Base-by-base conservation (phyloP, 2,888 invertebrate genomes). In the Elegia similella region DNA sequence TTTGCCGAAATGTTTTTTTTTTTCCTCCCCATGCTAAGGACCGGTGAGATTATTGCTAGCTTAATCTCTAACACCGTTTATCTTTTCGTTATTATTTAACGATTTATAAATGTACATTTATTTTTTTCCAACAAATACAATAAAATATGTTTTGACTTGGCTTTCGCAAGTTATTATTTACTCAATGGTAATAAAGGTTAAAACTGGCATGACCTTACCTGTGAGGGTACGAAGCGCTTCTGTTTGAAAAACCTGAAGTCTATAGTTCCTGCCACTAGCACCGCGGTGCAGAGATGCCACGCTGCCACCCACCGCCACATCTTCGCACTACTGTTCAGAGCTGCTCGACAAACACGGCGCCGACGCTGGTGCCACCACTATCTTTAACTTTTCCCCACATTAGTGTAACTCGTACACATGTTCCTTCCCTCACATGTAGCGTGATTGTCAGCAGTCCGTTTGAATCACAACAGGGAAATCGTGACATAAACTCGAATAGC, bases 301-400 rank as follows among this genome's bases (percentile, higher is more conserved):
- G 82, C 69, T 63, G 83, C 78, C 73, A 70, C 69, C 75, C 78
- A 75, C 72, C 78, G 81, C 84, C 79, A 80, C 88, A 87, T 88
- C 70, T 62, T 80, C 50, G 56, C 72, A 68, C 69, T 65, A 75
- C 69, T 68, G 67, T 57, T 55, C 52, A 57, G 58, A 54, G 42
- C 50, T 54, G 42, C 43, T 38, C 30, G 0, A 17, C 42, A 12
- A 42, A 61, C n/a, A 47, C 56, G 52, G 59, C 61, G 52, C 61
- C 55, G 43, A 42, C 58, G n/a, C 13, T 30, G 52, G 63, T 61
- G 57, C 66, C 62, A 56, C 67, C 63, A 61, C 62, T 60, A 59
- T 57, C 59, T 60, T 34, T 8, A 53, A 57, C 63, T 60, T 63
- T 62, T 65, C 62, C 60, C 59, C 57, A 46, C 60, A 53, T 56